phyloP scores from a whole-genome alignment of 2,888 invertebrate genomes.

The Ceriagrion tenellum region DNA sequence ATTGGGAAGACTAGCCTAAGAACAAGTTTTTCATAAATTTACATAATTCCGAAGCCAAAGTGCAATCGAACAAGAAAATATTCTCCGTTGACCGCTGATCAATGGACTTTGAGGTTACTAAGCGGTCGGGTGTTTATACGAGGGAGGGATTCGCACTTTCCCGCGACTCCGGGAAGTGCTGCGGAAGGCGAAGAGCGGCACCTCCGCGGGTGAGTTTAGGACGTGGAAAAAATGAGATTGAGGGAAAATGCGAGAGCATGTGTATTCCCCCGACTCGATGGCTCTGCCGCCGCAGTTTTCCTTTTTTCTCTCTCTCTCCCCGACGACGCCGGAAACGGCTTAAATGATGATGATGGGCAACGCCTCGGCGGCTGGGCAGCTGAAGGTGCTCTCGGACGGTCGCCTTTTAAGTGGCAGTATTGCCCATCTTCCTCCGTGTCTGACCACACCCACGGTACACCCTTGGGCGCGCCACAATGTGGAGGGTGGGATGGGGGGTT shows the following conservation, averaged over 20 bases:
- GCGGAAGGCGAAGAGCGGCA: neutral
- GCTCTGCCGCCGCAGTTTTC: neutral
- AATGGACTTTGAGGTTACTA: conserved; percentile 29
- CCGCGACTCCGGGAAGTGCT: neutral
- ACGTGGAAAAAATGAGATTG: neutral
- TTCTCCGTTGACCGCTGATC: conserved; percentile 38
- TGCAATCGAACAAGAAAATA: conserved; percentile 45
- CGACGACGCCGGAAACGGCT: conserved; percentile 46
- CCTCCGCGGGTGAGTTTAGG: neutral
- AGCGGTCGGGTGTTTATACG: conserved; percentile 17
- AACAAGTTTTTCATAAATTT: conserved; percentile 18
- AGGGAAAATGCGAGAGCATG: conserved; percentile 16
- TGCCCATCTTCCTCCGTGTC: conserved; percentile 19
- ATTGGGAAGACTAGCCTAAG: neutral
- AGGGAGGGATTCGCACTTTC: neutral
- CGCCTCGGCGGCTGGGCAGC: neutral
- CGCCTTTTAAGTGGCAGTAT: conserved; percentile 27
- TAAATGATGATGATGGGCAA: conserved; percentile 36
- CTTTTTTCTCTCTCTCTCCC: neutral
- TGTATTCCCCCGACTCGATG: neutral
- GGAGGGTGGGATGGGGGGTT: too few species aligned
- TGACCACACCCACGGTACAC: conserved; percentile 43
- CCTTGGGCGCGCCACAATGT: neutral
- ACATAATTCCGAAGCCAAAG: conserved; percentile 33
- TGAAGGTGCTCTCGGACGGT: neutral